Conservation (phyloP, 2,888 invertebrate species). For the Sphaerophoria rueppellii region DNA sequence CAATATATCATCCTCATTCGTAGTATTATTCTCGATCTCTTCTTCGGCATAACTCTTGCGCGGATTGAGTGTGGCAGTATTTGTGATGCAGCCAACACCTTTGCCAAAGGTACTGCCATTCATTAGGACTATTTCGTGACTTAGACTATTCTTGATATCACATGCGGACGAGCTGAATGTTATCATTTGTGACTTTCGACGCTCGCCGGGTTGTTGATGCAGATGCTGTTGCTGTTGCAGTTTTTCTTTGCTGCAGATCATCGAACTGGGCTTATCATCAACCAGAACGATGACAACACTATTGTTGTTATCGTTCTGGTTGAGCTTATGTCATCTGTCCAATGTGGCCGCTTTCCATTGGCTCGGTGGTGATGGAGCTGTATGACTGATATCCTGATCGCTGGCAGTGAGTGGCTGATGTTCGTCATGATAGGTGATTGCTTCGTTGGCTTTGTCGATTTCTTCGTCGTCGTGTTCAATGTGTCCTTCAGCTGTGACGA, state of each 20-base stretch:
- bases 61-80: conserved; percentile 65
- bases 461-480: conserved; percentile 76
- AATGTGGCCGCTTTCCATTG: conserved; percentile 73
- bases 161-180: conserved; percentile 81
- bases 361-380: conserved; percentile 76
- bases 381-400: conserved; percentile 75
- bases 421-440: conserved; percentile 79
- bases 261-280: conserved; percentile 81
- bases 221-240: conserved; percentile 77
- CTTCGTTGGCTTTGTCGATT: conserved; percentile 80
- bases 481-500: conserved; percentile 79
- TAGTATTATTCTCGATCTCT: conserved; percentile 75
- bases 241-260: conserved; percentile 80
- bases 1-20: conserved; percentile 77
- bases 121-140: conserved; percentile 79
- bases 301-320: conserved; percentile 81
- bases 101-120: conserved; percentile 74
- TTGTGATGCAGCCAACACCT: conserved; percentile 34
- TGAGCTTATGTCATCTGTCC: conserved; percentile 81
- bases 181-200: conserved; percentile 81
- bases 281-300: conserved; percentile 82
- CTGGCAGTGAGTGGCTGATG: conserved; percentile 80
- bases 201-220: conserved; percentile 77
- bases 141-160: conserved; percentile 82
- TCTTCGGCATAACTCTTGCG: conserved; percentile 80